Evolutionary conservation across 2,888 invertebrate species (phyloP).

Genomic region (Stenichneumon culpator): DNA sequence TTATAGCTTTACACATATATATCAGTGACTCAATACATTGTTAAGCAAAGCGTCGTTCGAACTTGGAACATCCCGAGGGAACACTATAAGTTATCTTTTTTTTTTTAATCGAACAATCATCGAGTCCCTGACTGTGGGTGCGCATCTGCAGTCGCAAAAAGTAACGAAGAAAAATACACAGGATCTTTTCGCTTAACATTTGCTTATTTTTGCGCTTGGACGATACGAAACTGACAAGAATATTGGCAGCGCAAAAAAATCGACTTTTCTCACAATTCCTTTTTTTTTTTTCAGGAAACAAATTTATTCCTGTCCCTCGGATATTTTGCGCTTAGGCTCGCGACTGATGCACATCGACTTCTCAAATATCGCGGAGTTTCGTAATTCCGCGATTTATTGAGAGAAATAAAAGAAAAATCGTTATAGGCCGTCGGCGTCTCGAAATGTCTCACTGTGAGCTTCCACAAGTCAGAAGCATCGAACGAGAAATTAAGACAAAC

Average conservation of each 20-base stretch:
- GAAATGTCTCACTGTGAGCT: conserved; percentile 15
- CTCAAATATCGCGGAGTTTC: conserved; percentile 52
- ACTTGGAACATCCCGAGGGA: not conserved
- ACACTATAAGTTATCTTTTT: not conserved
- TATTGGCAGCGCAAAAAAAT: not conserved
- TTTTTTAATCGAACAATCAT: not conserved
- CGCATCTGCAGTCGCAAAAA: not conserved
- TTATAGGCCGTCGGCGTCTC: conserved; percentile 53
- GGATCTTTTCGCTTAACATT: no score
- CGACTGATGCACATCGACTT: conserved; percentile 18
- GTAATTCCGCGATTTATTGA: conserved; percentile 12
- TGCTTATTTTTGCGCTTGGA: not conserved
- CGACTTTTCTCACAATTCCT: not conserved
- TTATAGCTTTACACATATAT: not conserved
- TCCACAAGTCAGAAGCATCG: conserved; percentile 17
- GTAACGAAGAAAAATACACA: no score
- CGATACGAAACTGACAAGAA: not conserved
- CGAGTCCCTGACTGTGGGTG: not conserved
- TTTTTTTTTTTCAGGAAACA: not conserved
- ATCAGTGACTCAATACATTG: not conserved
- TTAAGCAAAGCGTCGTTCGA: conserved; percentile 1
- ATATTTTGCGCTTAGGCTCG: conserved; percentile 23
- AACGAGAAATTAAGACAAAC: conserved; percentile 28
- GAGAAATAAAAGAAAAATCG: not conserved
- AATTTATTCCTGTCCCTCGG: not conserved